Base-by-base conservation (phyloP, 2,888 invertebrate genomes). In the Apotomis capreana region DNA sequence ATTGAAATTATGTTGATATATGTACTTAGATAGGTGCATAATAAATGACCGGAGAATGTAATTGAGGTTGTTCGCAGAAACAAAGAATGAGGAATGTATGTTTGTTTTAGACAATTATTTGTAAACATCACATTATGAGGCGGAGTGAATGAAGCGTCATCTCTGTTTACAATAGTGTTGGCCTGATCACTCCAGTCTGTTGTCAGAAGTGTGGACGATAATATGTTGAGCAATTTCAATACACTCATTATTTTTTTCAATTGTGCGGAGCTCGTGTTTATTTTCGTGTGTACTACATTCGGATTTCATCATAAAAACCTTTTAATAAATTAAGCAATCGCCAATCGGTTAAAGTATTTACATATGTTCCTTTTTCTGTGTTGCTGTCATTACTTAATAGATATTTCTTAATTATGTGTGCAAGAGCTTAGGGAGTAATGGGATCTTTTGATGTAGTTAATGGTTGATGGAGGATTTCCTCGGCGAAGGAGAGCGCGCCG, bases 401-500 rank as follows among this genome's bases (percentile, higher is more conserved):
- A 57, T 65, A 57, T 15, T 54, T 54, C 60, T 61, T 61, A 46
- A 61, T 54, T 44, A 68, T 49, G 57, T 67, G 54, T 69, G 49
- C 67, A 68, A 70, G 61, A 60, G 67, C 58, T 74, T 74, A 65
- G 69, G 70, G 73, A 60, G 60, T 60, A 74, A 65, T 68, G 52
- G 67, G 70, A 54, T 73, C 75, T 75, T 76, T 75, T 74, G 78
- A 76, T 74, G 78, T 76, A 77, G 76, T 76, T 78, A 68, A 77
- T 79, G 78, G 77, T 83, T 78, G 80, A 84, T 84, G 79, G 84
- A 89, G 86, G 85, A 87, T 84, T 89, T 89, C 87, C 87, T 87
- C 82, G 83, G 82, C 80, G 80, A 84, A 83, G 86, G 87, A 83
- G 85, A 88, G 81, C 83, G 88, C 79, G 79, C 78, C 51, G 71